phyloP scores from a whole-genome alignment of 2,888 invertebrate genomes.

The Ferdinandea cuprea region DNA sequence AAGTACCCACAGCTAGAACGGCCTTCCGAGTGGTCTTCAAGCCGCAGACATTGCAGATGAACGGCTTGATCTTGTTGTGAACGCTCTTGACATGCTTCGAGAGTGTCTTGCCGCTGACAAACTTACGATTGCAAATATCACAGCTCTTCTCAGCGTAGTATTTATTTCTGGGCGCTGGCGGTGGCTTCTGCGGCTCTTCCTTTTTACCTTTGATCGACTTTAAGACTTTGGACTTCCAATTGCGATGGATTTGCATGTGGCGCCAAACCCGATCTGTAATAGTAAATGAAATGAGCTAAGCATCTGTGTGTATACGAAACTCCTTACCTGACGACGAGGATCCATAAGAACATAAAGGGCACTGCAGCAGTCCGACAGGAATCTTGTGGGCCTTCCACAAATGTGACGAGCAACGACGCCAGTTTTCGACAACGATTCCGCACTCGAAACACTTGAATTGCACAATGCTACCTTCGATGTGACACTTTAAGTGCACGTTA shows the following conservation, averaged over 20 bases:
- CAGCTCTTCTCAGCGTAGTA: slow-evolving; percentile 87
- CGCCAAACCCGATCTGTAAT: slow-evolving; percentile 85
- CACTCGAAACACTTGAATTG: slow-evolving; percentile 85
- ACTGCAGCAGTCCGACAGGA: slow-evolving; percentile 85
- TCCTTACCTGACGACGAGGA: slow-evolving; percentile 83
- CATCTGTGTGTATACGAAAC: not conserved
- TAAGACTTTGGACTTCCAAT: slow-evolving; percentile 80
- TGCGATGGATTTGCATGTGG: slow-evolving; percentile 86
- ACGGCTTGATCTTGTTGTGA: slow-evolving; percentile 89
- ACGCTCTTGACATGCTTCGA: slow-evolving; percentile 89
- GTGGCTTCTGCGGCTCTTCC: slow-evolving; percentile 58
- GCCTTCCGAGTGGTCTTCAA: slow-evolving; percentile 89
- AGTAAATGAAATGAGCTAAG: too few species aligned
- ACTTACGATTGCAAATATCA: slow-evolving; percentile 87
- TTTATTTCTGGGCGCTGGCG: slow-evolving; percentile 78
- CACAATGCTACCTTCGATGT: slow-evolving; percentile 78
- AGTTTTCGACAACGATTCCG: slow-evolving; percentile 84
- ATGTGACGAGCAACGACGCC: slow-evolving; percentile 88
- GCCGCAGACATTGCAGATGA: slow-evolving; percentile 89
- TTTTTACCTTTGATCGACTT: slow-evolving; percentile 76
- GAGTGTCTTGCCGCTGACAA: slow-evolving; percentile 87
- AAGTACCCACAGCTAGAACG: slow-evolving; percentile 85
- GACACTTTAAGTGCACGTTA: slow-evolving; percentile 84
- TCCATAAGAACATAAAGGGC: slow-evolving; percentile 85
- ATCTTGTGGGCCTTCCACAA: slow-evolving; percentile 88